Evolutionary conservation across 2,113 vertebrate species (phyloP), one percentile per base, ranked within the genome.

Genomic region (Connochaetes taurinus): DNA sequence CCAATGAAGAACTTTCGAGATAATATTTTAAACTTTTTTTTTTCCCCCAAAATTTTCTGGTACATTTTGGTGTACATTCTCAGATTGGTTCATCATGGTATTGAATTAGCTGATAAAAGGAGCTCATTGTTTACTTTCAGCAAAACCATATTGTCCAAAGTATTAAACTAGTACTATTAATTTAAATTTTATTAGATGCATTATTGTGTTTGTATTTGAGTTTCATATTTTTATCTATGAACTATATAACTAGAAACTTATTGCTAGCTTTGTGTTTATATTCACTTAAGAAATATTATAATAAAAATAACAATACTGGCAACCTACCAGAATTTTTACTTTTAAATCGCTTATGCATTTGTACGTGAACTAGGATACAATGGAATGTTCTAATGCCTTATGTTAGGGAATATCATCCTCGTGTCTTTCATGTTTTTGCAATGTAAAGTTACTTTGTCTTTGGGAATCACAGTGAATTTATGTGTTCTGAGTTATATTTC

Each of bases 151-250:
- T 62, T 94, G 1, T 91, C 2, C 31, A 87, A 94, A 94, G 53
- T 95, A 74, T 78, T 94, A 89, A 89, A 78, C 17, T 88, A 64
- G 8, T 25, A 27, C 29, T 47, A 86, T 88, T 64, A 57, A 47
- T 92, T 93, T 97, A 53, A 96, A 91, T 52, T 96, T 47, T 91
- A 52, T 80, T 58, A 62, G 29, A 50, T 58, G 40, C 25, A 57
- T 90, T 87, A 90, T 94, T 85, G 40, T 93, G 31, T 87, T 76
- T 87, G 15, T 82, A 25, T 95, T 88, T 97, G 67, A 86, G 21
- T 86, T 84, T 87, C 55, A 19, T 31, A 33, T 67, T 91, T 93
- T 90, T 88, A 29, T 45, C 50, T 95, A 27, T 95, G 67, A 80
- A 14, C 8, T 55, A 62, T 83, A 83, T 83, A 45, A 45, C 25